These are phyloP conservation scores for Adelges cooleyi DNA, from an alignment of 1,140 invertebrate species.

Conservation along the genomic window DNA sequence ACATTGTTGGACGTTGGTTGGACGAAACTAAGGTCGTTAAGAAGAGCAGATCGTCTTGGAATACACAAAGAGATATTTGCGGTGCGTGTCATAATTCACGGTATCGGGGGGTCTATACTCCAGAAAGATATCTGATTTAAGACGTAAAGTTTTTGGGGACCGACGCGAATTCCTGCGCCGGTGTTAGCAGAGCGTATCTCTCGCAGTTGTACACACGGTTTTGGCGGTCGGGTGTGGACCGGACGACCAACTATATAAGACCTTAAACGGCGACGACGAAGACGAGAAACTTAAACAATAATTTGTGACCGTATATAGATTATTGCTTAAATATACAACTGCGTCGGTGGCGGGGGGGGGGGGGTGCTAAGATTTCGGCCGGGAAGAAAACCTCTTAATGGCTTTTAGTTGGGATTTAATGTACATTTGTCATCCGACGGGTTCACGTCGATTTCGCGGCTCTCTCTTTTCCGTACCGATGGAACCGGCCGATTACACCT, in stretches of 20 bases:
- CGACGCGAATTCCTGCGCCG: conserved; percentile 5
- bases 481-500: conserved; percentile 14
- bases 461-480: conserved; percentile 24
- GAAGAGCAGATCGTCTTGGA: conserved; percentile 3
- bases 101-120: conserved; percentile 24
- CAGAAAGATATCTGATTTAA: conserved; percentile 28
- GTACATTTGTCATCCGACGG: conserved; percentile 26
- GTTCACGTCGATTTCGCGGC: conserved; percentile 27
- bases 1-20: neutral
- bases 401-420: conserved; percentile 29
- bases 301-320: conserved; percentile 1
- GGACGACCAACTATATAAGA: no score
- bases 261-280: neutral
- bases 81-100: conserved; percentile 22
- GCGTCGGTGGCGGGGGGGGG: no score
- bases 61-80: conserved; percentile 2
- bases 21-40: conserved; percentile 17
- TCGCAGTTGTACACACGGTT: neutral
- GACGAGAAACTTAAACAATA: conserved; percentile 27
- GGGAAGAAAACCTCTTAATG: conserved; percentile 9
- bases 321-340: no score
- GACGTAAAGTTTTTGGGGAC: conserved; percentile 3
- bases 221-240: no score
- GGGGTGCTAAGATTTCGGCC: conserved; percentile 26
- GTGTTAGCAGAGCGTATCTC: conserved; percentile 14